Conservation (phyloP, 2,797 vertebrate genomes). For the Loris lydekkerianus region DNA sequence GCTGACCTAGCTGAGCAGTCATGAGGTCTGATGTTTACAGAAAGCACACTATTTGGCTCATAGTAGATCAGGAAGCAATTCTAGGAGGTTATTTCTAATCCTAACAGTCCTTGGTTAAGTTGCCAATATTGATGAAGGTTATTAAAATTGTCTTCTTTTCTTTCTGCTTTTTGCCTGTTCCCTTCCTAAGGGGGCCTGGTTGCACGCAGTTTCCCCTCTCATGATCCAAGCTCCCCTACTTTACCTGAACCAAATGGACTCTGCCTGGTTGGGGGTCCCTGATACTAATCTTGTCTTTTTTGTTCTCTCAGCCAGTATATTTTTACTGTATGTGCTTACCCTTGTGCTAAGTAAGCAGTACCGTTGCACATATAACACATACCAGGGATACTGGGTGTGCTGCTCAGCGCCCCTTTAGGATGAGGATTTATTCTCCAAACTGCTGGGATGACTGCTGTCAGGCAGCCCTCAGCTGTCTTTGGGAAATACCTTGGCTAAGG, state of each 20-base stretch:
- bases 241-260: not conserved
- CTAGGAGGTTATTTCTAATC: not conserved
- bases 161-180: not conserved
- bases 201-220: not conserved
- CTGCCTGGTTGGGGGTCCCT: not conserved
- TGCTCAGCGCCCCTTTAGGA: not conserved
- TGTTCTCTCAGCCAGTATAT: not conserved
- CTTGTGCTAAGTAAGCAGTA: not conserved
- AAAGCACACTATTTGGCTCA: not conserved
- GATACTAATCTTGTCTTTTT: not conserved
- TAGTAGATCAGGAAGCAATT: not conserved
- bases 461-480: not conserved
- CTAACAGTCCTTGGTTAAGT: not conserved
- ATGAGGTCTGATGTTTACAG: not conserved
- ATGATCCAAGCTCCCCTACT: not conserved
- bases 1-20: not conserved
- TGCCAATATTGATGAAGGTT: not conserved
- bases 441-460: too few species aligned
- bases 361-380: not conserved
- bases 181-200: not conserved
- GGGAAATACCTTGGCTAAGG: not conserved
- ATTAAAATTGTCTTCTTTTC: not conserved
- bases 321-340: not conserved
- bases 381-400: not conserved
- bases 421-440: too few species aligned